A percentile compares a stretch with the other conserved stretches of the same genome.
Evolutionary conservation across 1,140 invertebrate genomes (phyloP).

Genomic region (Coenobita brevimanus): DNA sequence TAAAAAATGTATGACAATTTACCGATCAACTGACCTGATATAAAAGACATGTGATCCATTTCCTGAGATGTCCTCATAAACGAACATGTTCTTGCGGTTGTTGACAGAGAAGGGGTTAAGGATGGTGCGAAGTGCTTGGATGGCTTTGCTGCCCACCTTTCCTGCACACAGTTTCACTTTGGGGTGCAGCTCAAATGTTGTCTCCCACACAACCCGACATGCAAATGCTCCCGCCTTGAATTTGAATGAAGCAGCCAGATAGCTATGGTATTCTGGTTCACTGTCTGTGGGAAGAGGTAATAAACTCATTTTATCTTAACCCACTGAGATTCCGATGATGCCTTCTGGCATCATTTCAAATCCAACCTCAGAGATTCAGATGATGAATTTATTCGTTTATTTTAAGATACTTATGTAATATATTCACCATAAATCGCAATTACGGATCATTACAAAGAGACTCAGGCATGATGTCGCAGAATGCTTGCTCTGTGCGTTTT

Average conservation of each 20-base stretch:
- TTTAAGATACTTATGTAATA: too few relatives aligned
- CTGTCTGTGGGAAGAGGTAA: slow-evolving; percentile 69
- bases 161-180: slow-evolving; percentile 78
- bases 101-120: slow-evolving; percentile 83
- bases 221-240: slow-evolving; percentile 82
- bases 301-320: too few relatives aligned
- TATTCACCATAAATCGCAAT: too few relatives aligned
- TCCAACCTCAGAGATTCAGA: too few relatives aligned
- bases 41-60: slow-evolving; percentile 72
- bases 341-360: too few relatives aligned
- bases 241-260: slow-evolving; percentile 75
- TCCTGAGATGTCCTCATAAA: slow-evolving; percentile 80
- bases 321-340: too few relatives aligned
- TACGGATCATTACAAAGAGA: too few relatives aligned
- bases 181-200: slow-evolving; percentile 82
- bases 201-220: slow-evolving; percentile 84
- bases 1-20: too few relatives aligned
- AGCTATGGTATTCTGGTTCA: slow-evolving; percentile 70
- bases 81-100: slow-evolving; percentile 88
- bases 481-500: too few relatives aligned
- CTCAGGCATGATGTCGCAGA: too few relatives aligned
- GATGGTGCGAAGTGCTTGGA: slow-evolving; percentile 79
- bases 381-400: too few relatives aligned
- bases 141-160: slow-evolving; percentile 71
- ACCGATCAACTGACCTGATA: slow-evolving; percentile 54